Evolutionary conservation across 2,797 vertebrate genomes (phyloP).

Genomic region (Glossophaga mutica): DNA sequence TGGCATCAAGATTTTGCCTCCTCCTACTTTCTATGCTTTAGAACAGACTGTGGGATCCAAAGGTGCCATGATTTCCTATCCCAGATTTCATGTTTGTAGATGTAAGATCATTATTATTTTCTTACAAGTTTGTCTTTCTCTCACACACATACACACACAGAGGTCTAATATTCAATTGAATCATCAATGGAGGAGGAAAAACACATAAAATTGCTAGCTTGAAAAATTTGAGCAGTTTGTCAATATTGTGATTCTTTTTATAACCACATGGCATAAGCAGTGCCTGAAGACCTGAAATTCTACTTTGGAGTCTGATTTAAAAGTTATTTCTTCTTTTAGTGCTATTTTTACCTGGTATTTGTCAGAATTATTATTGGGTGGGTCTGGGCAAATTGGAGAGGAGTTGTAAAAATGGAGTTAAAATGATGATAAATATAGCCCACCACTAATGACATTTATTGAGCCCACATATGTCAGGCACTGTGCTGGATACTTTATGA

Average conservation of each 20-base stretch:
- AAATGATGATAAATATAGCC: not conserved
- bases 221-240: not conserved
- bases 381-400: not conserved
- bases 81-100: not conserved
- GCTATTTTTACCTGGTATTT: not conserved
- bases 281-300: not conserved
- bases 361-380: not conserved
- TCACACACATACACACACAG: too few species aligned
- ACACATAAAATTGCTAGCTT: not conserved
- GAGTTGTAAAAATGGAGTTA: not conserved
- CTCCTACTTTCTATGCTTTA: not conserved
- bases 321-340: not conserved
- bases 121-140: not conserved
- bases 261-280: not conserved
- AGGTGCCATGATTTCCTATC: not conserved
- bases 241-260: not conserved
- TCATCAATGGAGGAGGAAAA: not conserved
- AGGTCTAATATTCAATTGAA: not conserved
- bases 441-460: not conserved
- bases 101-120: not conserved
- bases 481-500: not conserved
- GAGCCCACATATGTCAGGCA: not conserved
- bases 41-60: not conserved
- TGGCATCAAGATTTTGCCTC: not conserved
- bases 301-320: not conserved